Evolutionary conservation across 2,113 vertebrate genomes (phyloP).

Genomic region (Nansenia antarctica): DNA sequence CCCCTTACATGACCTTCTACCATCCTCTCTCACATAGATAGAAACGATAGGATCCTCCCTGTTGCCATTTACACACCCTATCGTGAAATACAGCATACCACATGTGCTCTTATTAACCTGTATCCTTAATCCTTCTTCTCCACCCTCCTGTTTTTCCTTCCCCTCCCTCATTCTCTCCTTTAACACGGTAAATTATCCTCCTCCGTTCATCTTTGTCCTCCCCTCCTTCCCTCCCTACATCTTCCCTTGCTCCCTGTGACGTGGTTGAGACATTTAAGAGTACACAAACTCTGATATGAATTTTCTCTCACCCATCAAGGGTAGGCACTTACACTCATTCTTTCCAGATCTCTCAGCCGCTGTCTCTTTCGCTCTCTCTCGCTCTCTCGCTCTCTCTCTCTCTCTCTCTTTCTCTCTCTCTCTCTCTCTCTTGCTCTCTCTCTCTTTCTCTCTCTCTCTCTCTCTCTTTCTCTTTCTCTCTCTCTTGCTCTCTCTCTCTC

Average conservation of each 20-base stretch:
- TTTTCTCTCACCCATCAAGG: no score
- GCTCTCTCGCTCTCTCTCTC: neutral
- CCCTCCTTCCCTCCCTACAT: neutral
- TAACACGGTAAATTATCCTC: no score
- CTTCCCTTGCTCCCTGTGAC: neutral
- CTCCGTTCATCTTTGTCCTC: neutral
- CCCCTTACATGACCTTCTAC: no score
- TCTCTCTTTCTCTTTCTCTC: neutral
- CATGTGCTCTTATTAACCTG: neutral
- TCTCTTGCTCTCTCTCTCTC: neutral
- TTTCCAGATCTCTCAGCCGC: neutral
- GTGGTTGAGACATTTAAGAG: no score
- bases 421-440: slow-evolving; percentile 7
- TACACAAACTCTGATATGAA: no score
- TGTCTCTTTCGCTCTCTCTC: neutral
- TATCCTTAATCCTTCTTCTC: no score
- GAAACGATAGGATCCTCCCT: no score
- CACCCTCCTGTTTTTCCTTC: neutral
- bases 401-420: neutral
- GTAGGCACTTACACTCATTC: no score
- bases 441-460: neutral
- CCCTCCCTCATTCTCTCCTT: slow-evolving; percentile 13
- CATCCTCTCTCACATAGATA: no score
- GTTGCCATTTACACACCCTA: no score
- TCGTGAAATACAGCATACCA: no score